Conservation (phyloP, 1,140 invertebrate genomes). For the Procambarus virginalis region DNA sequence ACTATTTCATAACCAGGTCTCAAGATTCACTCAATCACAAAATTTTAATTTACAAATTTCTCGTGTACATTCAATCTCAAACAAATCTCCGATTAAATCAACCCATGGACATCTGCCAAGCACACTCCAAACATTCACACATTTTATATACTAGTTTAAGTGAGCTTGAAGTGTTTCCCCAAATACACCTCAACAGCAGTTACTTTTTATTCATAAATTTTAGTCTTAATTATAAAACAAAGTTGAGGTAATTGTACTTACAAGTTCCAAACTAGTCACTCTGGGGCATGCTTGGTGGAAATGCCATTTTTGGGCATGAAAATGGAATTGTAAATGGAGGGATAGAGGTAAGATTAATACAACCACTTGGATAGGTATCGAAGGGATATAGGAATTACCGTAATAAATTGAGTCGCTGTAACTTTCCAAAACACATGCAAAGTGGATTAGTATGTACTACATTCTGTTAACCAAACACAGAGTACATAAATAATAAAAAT, state of each 20-base stretch:
- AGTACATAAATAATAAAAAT: background rate
- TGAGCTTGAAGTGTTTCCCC: background rate
- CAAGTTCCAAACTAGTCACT: conserved; percentile 26
- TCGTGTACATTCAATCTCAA: background rate
- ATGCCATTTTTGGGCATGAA: conserved; percentile 40
- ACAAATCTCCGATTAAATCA: background rate
- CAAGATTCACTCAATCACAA: conserved; percentile 1
- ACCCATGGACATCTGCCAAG: background rate
- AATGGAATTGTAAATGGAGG: conserved; percentile 49
- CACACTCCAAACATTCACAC: background rate
- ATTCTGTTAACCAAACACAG: background rate
- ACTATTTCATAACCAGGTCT: conserved; percentile 9
- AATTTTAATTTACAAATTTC: background rate
- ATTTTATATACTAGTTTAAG: background rate
- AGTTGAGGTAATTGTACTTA: conserved; percentile 37
- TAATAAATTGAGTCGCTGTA: conserved; percentile 16
- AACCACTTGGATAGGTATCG: conserved; percentile 34
- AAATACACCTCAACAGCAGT: background rate
- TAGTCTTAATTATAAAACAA: too few species aligned
- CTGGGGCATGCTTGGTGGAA: conserved; percentile 24
- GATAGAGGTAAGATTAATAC: conserved; percentile 37
- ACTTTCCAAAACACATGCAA: conserved; percentile 16
- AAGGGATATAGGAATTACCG: conserved; percentile 10
- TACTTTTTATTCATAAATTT: background rate
- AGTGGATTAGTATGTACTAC: background rate